A percentile compares a stretch with the other conserved stretches of the same genome.
Evolutionary conservation across 2,113 vertebrate species (phyloP).

Genomic region (Leptobrachium leishanense): DNA sequence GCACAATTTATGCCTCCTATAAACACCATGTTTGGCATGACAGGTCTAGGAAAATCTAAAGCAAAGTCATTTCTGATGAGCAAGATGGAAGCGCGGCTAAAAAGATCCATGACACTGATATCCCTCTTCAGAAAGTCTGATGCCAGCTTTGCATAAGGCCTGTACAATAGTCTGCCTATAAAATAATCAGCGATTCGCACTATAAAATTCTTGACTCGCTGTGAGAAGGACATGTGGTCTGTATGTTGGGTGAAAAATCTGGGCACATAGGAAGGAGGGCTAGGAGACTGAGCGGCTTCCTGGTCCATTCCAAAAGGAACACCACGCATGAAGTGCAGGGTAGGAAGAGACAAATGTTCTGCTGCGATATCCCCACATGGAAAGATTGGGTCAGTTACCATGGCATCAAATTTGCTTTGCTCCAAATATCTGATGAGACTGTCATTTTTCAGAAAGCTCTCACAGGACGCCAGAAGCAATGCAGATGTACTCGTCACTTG

Average conservation of each 20-base stretch:
- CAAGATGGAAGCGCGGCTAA: constrained; percentile 71
- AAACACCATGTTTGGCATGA: constrained; percentile 77
- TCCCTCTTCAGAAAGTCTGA: constrained; percentile 53
- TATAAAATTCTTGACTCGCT: constrained; percentile 52
- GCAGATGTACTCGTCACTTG: constrained; percentile 40
- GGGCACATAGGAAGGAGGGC: constrained; percentile 70
- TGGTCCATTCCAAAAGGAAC: constrained; percentile 68
- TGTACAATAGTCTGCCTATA: too few species aligned
- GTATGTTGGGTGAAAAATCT: constrained; percentile 37
- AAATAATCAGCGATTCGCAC: too few species aligned
- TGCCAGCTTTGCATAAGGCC: constrained; percentile 62
- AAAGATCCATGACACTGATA: constrained; percentile 59
- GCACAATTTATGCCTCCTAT: constrained; percentile 60
- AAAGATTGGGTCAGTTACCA: constrained; percentile 73
- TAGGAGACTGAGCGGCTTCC: constrained; percentile 62
- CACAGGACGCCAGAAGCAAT: constrained; percentile 17
- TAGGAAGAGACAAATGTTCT: constrained; percentile 62
- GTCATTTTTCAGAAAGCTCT: constrained; percentile 54
- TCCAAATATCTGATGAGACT: constrained; percentile 59
- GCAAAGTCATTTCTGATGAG: constrained; percentile 57
- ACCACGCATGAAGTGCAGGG: constrained; percentile 65
- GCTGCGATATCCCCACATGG: constrained; percentile 71
- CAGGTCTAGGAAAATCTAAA: constrained; percentile 61
- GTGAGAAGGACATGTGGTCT: constrained; percentile 52
- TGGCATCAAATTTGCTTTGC: constrained; percentile 54